phyloP scores from a whole-genome alignment of 1,140 invertebrate species.

The Trinorchestia longiramus region DNA sequence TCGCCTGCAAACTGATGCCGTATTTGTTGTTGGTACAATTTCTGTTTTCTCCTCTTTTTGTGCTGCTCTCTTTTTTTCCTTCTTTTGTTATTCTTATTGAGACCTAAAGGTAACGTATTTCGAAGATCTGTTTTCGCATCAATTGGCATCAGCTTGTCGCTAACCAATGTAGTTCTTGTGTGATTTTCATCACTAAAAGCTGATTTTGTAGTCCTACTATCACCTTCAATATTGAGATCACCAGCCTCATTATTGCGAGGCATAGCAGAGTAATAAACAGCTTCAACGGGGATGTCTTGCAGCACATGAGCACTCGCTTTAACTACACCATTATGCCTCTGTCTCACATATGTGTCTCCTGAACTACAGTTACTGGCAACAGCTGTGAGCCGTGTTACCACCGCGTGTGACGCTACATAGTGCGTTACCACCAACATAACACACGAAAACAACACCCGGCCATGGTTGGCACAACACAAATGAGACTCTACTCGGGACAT shows the following conservation, averaged over 20 bases:
- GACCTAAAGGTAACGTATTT: neutral
- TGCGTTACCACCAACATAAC: conserved; percentile 28
- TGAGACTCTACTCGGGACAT: conserved; percentile 36
- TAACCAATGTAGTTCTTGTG: neutral
- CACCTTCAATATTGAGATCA: neutral
- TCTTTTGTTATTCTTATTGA: neutral
- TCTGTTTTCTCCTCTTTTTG: conserved; percentile 19
- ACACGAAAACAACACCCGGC: neutral
- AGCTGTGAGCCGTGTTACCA: neutral
- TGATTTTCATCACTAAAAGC: neutral
- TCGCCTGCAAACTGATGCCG: neutral
- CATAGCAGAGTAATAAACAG: neutral
- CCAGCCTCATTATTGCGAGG: neutral
- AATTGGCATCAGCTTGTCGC: neutral
- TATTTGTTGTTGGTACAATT: neutral
- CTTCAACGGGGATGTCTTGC: neutral
- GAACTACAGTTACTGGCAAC: neutral
- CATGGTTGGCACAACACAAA: conserved; percentile 32
- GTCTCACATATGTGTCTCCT: conserved; percentile 11
- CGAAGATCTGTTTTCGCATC: neutral
- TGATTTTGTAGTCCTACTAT: neutral
- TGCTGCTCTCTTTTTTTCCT: conserved; percentile 23
- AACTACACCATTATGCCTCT: conserved; percentile 21
- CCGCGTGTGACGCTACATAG: conserved; percentile 30
- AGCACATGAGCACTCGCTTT: neutral